Evolutionary conservation across 2,797 vertebrate species (phyloP).

Genomic region (Novumbra hubbsi): DNA sequence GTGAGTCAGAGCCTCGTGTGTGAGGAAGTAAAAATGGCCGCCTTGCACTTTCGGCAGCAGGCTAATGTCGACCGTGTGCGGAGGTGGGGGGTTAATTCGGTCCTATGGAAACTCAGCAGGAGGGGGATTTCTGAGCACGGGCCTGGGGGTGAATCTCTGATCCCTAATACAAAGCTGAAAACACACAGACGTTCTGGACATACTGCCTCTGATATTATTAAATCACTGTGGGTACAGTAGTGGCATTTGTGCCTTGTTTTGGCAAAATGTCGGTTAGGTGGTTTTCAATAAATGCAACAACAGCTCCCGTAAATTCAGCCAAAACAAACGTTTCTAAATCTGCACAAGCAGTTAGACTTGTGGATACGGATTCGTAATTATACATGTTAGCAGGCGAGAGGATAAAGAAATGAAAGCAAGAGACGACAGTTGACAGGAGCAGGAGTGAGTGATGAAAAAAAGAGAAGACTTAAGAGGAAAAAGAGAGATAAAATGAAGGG

Average conservation of each 20-base stretch:
- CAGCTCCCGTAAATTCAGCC: too few relatives aligned
- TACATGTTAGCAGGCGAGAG: neutral
- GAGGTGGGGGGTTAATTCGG: slow-evolving; percentile 79
- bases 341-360: too few relatives aligned
- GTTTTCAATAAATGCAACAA: too few relatives aligned
- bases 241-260: slow-evolving; percentile 28
- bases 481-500: slow-evolving; percentile 3
- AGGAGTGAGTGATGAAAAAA: neutral
- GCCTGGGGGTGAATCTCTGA: slow-evolving; percentile 73
- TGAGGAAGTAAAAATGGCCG: slow-evolving; percentile 32
- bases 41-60: slow-evolving; percentile 20
- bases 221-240: neutral
- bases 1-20: slow-evolving; percentile 39
- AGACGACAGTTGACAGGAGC: neutral
- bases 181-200: slow-evolving; percentile 49
- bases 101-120: slow-evolving; percentile 79
- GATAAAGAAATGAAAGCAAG: neutral
- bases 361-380: too few relatives aligned
- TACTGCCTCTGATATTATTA: slow-evolving; percentile 43
- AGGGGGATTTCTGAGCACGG: slow-evolving; percentile 75
- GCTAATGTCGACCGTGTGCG: slow-evolving; percentile 21
- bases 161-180: slow-evolving; percentile 67
- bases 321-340: too few relatives aligned
- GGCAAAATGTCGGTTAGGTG: slow-evolving; percentile 13
- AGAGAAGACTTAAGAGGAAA: slow-evolving; percentile 1